Evolutionary conservation across 2,888 invertebrate genomes (phyloP), one percentile per base, ranked within the genome.

Genomic region (Tachina lurida): DNA sequence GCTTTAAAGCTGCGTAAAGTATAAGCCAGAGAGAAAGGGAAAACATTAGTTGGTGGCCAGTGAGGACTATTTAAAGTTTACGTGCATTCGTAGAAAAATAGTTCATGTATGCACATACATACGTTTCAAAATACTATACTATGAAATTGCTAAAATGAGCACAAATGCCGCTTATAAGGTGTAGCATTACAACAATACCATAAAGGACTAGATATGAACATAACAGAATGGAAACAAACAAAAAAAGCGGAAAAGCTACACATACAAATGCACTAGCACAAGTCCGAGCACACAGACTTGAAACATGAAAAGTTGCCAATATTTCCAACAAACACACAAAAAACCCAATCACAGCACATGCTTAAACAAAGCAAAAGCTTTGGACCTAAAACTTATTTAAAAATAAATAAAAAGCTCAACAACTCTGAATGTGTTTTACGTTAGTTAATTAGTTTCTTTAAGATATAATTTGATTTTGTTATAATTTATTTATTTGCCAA

Each of bases 161-260:
- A 79, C 84, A 74, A 68, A 84, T 71, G 84, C 84, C 84, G 79
- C 84, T 75, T 83, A 54, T 74, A 68, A 74, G 74, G 60, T 84
- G 68, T 17, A 62, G 10, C 17, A 39, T 15, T 12, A 56, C 1
- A 31, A 58, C 15, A 52, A 22, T n/a, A 31, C 31, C n/a, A n/a
- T 39, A 71, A 79, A 68, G 56, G 68, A 78, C 68, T 43, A 49
- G 47, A 68, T 31, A 7, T 0, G 31, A 65, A 75, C 63, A 70
- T 68, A 56, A 78, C 60, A 74, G 68, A 54, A 75, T 70, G 60
- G 63, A 68, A 62, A 63, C 45, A 52, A 56, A 84, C 41, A 68
- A 58, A 19, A n/a, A 74, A 73, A 75, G 60, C 75, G 70, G 62
- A 79, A 84, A 77, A 43, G 49, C 39, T 65, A 45, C 49, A 65